Percentiles rank a stretch among this genome's conserved stretches.
These are phyloP conservation scores for Leptinotarsa lineolata DNA, from an alignment of 1,140 invertebrate species.

Conservation along the genomic window DNA sequence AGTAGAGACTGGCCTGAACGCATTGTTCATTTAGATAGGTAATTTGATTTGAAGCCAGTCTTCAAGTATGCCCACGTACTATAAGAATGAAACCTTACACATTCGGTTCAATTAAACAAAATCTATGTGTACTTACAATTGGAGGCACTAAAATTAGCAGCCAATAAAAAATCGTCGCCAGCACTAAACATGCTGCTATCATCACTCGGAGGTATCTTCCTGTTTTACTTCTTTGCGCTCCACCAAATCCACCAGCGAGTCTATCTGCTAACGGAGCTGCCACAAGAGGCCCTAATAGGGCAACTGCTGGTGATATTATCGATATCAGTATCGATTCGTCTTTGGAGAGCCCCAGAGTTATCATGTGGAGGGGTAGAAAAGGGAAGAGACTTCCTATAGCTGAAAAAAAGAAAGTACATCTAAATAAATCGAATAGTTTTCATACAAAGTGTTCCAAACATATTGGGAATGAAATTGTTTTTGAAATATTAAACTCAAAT, in stretches of 20 bases:
- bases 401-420: conserved; percentile 52
- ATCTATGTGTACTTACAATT: conserved; percentile 57
- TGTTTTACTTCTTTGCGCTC: conserved; percentile 51
- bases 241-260: conserved; percentile 59
- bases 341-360: conserved; percentile 68
- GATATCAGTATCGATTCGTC: conserved; percentile 74
- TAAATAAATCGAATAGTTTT: no score
- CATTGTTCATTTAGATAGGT: no score
- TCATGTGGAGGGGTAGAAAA: conserved; percentile 75
- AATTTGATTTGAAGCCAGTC: no score
- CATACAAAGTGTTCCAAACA: no score
- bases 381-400: conserved; percentile 76
- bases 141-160: conserved; percentile 68
- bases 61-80: no score
- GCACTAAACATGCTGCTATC: conserved; percentile 68
- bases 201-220: conserved; percentile 67
- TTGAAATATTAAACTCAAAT: no score
- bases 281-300: conserved; percentile 70
- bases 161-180: conserved; percentile 70
- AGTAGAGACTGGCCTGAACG: no score
- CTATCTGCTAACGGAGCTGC: conserved; percentile 71
- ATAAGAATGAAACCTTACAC: no score
- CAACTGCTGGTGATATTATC: conserved; percentile 72
- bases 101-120: background rate
- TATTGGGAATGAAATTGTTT: no score